Conservation (phyloP, 2,888 invertebrate genomes). For the Pandemis cinnamomeana region DNA sequence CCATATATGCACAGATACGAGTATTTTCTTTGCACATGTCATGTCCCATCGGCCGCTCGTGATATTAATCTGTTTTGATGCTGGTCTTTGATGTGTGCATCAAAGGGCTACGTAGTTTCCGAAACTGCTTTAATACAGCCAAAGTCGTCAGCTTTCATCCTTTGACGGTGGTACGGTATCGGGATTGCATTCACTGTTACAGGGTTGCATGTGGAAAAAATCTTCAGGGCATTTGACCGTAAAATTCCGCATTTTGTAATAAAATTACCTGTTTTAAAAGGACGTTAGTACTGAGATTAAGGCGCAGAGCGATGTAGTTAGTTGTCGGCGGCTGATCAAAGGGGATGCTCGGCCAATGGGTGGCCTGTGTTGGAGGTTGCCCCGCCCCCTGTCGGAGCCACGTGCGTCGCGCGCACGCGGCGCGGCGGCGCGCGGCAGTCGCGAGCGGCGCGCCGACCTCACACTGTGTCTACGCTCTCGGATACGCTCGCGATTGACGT, state of each 20-base stretch:
- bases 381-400: conserved; percentile 73
- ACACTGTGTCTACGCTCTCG: not conserved
- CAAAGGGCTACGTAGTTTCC: conserved; percentile 64
- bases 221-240: conserved; percentile 67
- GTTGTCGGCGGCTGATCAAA: conserved; percentile 82
- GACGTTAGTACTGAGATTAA: conserved; percentile 84
- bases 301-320: conserved; percentile 81
- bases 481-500: conserved; percentile 20
- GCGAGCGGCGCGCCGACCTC: conserved; percentile 44
- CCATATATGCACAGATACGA: not conserved
- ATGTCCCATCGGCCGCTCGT: conserved; percentile 26
- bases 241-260: conserved; percentile 81
- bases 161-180: conserved; percentile 69
- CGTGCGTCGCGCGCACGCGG: conserved; percentile 80
- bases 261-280: conserved; percentile 84
- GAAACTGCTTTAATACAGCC: conserved; percentile 61
- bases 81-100: conserved; percentile 61
- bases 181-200: conserved; percentile 68
- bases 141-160: conserved; percentile 65
- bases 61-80: conserved; percentile 40
- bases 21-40: conserved; percentile 28
- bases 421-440: conserved; percentile 65
- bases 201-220: conserved; percentile 55
- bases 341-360: conserved; percentile 68
- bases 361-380: conserved; percentile 51